Conservation (phyloP, 2,797 vertebrate species). For the Selene dorsalis region DNA sequence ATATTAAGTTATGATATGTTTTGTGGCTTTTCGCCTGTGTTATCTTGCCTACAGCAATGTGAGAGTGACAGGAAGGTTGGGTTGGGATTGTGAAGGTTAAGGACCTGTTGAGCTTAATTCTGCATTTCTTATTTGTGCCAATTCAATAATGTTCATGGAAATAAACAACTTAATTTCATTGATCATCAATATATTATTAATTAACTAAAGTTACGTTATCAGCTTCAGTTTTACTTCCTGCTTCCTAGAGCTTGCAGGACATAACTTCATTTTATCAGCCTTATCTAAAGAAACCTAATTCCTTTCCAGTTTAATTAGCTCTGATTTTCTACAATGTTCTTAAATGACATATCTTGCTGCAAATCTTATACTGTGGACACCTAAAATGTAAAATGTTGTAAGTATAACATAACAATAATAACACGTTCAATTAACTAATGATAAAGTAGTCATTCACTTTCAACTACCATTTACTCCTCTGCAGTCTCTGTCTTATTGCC, state of each 20-base stretch:
- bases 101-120: not conserved
- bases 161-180: slow-evolving; percentile 1
- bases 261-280: slow-evolving; percentile 19
- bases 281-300: slow-evolving; percentile 44
- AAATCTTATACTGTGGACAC: slow-evolving; percentile 1
- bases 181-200: slow-evolving; percentile 19
- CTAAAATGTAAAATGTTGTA: slow-evolving; percentile 3
- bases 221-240: slow-evolving; percentile 19
- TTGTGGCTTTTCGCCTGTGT: no score
- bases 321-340: slow-evolving; percentile 25
- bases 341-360: slow-evolving; percentile 4
- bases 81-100: no score
- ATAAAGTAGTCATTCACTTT: slow-evolving; percentile 16
- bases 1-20: no score
- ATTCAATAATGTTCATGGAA: not conserved
- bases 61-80: no score
- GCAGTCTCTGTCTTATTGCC: slow-evolving; percentile 15
- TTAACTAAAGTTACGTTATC: slow-evolving; percentile 17
- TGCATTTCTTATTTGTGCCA: not conserved
- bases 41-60: no score
- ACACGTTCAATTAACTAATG: slow-evolving; percentile 4
- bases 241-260: slow-evolving; percentile 2
- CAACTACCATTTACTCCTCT: slow-evolving; percentile 17
- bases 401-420: not conserved
- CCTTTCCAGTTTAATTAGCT: slow-evolving; percentile 33